phyloP scores from a whole-genome alignment of 2,113 vertebrate species.

The Polypterus senegalus region DNA sequence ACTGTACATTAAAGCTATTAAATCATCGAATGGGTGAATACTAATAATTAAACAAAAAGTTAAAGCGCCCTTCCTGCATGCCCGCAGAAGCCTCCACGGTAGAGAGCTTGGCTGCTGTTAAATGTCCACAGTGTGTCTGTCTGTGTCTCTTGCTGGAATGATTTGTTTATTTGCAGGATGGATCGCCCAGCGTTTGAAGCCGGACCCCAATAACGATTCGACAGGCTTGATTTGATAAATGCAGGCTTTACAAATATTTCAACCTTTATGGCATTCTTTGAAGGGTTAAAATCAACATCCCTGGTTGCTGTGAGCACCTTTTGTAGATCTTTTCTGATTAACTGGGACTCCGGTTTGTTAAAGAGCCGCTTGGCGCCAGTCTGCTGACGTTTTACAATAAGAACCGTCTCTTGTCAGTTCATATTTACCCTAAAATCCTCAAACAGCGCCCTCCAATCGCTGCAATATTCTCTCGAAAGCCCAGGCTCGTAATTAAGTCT shows the following conservation, averaged over 20 bases:
- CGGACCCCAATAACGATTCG: no score
- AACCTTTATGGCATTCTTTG: conserved; percentile 12
- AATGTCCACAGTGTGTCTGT: no score
- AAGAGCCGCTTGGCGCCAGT: conserved; percentile 77
- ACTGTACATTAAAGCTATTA: no score
- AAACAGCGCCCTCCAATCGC: conserved; percentile 40
- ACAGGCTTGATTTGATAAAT: no score
- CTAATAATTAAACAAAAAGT: no score
- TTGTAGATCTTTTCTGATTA: conserved; percentile 48
- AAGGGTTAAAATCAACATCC: conserved; percentile 9
- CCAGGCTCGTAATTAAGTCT: conserved; percentile 24
- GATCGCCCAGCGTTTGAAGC: no score
- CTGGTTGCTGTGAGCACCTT: conserved; percentile 35
- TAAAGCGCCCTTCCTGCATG: no score
- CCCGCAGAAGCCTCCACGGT: no score
- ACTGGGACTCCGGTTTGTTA: conserved; percentile 47
- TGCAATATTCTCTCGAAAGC: conserved; percentile 29
- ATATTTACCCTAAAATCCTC: conserved; percentile 63
- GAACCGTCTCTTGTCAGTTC: conserved; percentile 82
- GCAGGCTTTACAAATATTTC: not conserved
- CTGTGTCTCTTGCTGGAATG: no score
- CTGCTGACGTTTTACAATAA: conserved; percentile 69
- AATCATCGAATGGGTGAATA: no score
- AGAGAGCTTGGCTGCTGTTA: no score
- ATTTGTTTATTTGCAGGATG: no score